Conservation (phyloP, 2,888 invertebrate species). For the Hartigia nigra region DNA sequence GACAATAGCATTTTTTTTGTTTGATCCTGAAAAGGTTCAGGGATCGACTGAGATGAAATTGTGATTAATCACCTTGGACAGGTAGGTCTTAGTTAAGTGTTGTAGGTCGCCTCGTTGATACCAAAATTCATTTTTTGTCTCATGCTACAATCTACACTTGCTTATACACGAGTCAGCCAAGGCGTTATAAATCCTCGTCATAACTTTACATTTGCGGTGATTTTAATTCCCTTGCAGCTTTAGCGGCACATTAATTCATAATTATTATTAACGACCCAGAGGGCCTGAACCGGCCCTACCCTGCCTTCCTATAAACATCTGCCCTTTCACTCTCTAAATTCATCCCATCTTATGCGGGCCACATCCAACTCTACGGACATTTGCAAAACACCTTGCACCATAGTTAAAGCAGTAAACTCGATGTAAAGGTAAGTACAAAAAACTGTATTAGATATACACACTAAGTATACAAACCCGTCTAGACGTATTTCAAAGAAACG, state of each 20-base stretch:
- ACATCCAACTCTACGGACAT: background rate
- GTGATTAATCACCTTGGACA: background rate
- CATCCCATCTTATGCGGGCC: background rate
- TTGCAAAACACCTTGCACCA: background rate
- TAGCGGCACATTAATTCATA: constrained; percentile 59
- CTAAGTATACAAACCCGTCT: background rate
- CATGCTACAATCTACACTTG: constrained; percentile 17
- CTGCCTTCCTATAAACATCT: constrained; percentile 1
- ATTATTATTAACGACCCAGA: constrained; percentile 62
- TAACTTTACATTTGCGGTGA: constrained; percentile 60
- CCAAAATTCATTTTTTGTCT: constrained; percentile 1
- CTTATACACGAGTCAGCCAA: constrained; percentile 18
- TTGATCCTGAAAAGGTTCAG: background rate
- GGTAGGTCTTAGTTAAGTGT: background rate
- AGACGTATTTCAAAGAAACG: background rate
- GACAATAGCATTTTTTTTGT: background rate
- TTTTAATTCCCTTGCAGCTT: constrained; percentile 59
- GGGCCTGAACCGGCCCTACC: constrained; percentile 20
- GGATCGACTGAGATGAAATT: background rate
- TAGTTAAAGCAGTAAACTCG: background rate
- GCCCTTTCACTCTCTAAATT: background rate
- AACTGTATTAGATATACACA: background rate
- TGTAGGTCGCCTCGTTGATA: background rate
- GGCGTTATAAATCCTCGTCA: constrained; percentile 58
- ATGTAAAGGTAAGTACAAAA: background rate